Percentiles rank a stretch among this genome's conserved stretches.
Conservation (phyloP, 2,113 vertebrate species). For the Axis porcinus region DNA sequence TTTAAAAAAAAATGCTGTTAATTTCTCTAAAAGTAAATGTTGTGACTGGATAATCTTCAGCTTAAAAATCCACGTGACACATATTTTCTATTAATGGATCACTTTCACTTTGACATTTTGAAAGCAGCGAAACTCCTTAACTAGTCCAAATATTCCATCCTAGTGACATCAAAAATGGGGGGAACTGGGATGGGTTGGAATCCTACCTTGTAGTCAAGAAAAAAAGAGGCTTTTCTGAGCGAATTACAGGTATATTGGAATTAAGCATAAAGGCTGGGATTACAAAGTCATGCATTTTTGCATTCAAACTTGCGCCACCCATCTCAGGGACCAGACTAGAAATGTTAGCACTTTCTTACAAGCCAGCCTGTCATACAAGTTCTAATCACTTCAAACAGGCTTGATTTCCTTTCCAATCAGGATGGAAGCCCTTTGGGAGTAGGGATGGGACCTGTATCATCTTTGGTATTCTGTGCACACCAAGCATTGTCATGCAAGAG, state of each 20-base stretch:
- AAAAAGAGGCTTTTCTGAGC: background rate
- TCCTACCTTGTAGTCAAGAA: background rate
- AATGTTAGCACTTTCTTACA: background rate
- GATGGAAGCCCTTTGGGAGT: background rate
- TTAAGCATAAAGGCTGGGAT: background rate
- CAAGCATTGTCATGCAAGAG: background rate
- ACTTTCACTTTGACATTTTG: background rate
- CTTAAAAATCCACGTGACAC: background rate
- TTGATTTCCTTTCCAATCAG: background rate
- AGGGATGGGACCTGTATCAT: background rate
- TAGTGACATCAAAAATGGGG: background rate
- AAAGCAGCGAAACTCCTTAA: constrained; percentile 29
- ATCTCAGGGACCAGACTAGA: background rate
- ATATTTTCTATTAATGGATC: constrained; percentile 22
- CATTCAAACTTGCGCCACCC: background rate
- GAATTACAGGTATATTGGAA: background rate
- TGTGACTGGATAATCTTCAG: background rate
- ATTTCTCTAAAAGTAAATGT: constrained; percentile 40
- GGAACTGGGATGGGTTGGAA: background rate
- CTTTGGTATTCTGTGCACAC: background rate
- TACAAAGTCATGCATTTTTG: background rate
- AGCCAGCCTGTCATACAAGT: background rate
- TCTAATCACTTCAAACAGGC: background rate
- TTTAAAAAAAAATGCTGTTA: background rate
- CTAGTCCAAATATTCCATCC: background rate